These are phyloP conservation scores for Agrypnus murinus DNA, from an alignment of 2,888 invertebrate genomes.

Conservation along the genomic window DNA sequence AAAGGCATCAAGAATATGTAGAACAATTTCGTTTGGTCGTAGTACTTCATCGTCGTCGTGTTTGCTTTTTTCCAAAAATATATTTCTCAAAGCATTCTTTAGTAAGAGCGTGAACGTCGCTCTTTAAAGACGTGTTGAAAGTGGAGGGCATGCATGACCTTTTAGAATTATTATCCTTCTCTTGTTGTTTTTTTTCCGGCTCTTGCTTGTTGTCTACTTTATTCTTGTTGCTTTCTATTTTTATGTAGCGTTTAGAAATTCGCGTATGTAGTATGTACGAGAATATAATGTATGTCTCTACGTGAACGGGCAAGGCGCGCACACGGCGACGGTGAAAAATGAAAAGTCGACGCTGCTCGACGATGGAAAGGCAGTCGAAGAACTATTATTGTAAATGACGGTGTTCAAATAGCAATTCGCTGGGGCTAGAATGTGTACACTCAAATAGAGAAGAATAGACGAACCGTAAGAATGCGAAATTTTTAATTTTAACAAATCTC, in stretches of 20 bases:
- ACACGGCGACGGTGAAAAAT: no score
- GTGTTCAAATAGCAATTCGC: no score
- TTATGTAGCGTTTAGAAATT: slow-evolving; percentile 31
- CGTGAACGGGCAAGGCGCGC: no score
- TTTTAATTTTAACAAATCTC: no score
- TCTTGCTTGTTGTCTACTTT: slow-evolving; percentile 38
- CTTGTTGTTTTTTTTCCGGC: slow-evolving; percentile 40
- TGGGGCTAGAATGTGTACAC: no score
- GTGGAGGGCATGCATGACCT: slow-evolving; percentile 51
- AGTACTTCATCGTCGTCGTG: slow-evolving; percentile 39
- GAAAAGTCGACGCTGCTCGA: no score
- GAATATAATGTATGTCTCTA: no score
- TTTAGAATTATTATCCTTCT: slow-evolving; percentile 45
- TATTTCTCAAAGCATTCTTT: slow-evolving; percentile 57
- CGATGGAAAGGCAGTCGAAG: no score
- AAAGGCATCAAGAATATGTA: slow-evolving; percentile 40
- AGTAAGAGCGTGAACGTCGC: slow-evolving; percentile 54
- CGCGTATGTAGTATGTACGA: slow-evolving; percentile 11
- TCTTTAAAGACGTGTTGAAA: slow-evolving; percentile 56
- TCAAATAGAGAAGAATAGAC: no score
- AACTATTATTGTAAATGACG: no score
- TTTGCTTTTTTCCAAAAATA: slow-evolving; percentile 54
- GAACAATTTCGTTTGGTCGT: slow-evolving; percentile 50
- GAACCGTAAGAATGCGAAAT: no score
- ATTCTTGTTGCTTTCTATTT: slow-evolving; percentile 28